Percentiles rank a stretch among this genome's conserved stretches.
phyloP scores from a whole-genome alignment of 2,888 invertebrate species.

The Idaea biselata region DNA sequence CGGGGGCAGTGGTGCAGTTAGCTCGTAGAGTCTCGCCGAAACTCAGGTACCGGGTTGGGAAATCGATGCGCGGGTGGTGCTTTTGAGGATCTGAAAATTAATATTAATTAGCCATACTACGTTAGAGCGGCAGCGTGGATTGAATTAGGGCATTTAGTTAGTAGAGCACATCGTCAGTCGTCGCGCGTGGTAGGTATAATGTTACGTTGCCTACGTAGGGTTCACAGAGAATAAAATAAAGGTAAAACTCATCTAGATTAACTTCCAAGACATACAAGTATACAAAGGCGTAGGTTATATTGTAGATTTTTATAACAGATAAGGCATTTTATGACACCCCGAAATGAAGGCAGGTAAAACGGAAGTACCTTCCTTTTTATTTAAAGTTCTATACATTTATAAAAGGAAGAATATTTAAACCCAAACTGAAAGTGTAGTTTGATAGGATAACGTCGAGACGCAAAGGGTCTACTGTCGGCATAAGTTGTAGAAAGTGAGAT shows the following conservation, averaged over 20 bases:
- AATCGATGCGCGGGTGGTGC: slow-evolving; percentile 73
- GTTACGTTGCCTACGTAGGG: not conserved
- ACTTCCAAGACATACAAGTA: not conserved
- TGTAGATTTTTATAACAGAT: not conserved
- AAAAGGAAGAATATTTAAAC: not conserved
- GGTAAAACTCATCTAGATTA: not conserved
- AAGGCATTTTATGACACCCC: not conserved
- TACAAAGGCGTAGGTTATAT: not conserved
- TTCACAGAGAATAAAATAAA: not conserved
- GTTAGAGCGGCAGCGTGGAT: not conserved
- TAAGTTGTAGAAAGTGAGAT: not conserved
- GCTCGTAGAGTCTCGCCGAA: slow-evolving; percentile 69
- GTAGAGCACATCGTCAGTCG: not conserved
- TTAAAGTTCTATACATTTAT: not conserved
- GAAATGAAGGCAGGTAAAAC: not conserved
- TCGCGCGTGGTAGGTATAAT: not conserved
- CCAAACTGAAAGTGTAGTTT: not conserved
- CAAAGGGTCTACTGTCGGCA: not conserved
- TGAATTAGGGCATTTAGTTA: not conserved
- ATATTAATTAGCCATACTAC: slow-evolving; percentile 4
- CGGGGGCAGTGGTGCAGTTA: slow-evolving; percentile 84
- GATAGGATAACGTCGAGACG: slow-evolving; percentile 1
- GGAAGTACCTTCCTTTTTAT: not conserved
- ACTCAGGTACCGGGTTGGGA: slow-evolving; percentile 65
- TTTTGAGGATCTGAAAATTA: slow-evolving; percentile 67